Conservation (phyloP, 2,888 invertebrate species). For the Acleris sparsana region DNA sequence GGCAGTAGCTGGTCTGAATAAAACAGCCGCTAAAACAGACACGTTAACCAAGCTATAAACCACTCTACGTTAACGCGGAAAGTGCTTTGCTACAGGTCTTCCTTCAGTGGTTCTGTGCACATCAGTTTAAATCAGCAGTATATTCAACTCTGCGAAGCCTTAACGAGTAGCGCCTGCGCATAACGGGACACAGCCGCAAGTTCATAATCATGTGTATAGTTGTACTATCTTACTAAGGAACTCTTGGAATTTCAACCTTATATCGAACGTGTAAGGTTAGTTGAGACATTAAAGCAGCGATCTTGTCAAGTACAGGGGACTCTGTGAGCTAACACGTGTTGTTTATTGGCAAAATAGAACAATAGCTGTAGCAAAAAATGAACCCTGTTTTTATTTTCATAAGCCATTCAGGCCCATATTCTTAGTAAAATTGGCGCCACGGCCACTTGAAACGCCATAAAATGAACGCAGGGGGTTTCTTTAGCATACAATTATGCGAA, state of each 20-base stretch:
- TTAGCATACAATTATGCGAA: not conserved
- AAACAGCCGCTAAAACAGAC: not conserved
- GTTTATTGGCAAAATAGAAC: slow-evolving; percentile 24
- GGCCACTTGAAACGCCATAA: slow-evolving; percentile 16
- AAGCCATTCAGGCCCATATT: not conserved
- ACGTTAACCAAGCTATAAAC: not conserved
- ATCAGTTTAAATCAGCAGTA: slow-evolving; percentile 21
- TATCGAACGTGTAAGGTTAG: not conserved
- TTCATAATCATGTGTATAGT: slow-evolving; percentile 37
- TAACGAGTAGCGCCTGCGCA: slow-evolving; percentile 49
- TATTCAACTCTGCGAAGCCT: slow-evolving; percentile 40
- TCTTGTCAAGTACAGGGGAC: slow-evolving; percentile 5
- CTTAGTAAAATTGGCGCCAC: slow-evolving; percentile 16
- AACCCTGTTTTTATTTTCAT: slow-evolving; percentile 12
- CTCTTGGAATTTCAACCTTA: not conserved
- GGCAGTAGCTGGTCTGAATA: slow-evolving; percentile 7
- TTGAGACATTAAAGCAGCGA: not conserved
- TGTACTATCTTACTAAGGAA: slow-evolving; percentile 32
- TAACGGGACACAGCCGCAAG: slow-evolving; percentile 54
- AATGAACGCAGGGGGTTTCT: slow-evolving; percentile 2
- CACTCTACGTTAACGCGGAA: not conserved
- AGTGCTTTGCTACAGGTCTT: not conserved
- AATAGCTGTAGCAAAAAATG: slow-evolving; percentile 14
- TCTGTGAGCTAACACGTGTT: slow-evolving; percentile 19
- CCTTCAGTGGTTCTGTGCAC: slow-evolving; percentile 9